Evolutionary conservation across 2,113 vertebrate species (phyloP), one percentile per base, ranked within the genome.

Genomic region (Clupea harengus): DNA sequence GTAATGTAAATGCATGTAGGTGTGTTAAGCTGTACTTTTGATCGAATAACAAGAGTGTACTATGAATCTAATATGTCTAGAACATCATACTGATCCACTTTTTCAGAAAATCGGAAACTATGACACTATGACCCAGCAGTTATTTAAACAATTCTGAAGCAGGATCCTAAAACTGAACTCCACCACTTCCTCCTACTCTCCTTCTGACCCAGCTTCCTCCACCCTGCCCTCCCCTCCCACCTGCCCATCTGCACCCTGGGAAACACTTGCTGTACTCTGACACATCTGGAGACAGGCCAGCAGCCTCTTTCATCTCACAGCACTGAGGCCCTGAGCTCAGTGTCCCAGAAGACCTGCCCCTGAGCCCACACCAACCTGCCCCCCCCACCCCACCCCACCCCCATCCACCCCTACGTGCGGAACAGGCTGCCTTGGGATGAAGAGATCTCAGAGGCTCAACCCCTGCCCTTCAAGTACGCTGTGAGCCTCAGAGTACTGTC

Each of bases 291-390:
- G 72, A 44, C 10, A 15, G 32, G 28, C 32, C 72, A 32, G 72
- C 72, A 78, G 72, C 72, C 72, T 78, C 32, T 15, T 39, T 78
- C 72, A 78, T 78, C 72, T 78, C 32, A 39, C 72, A 78, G 25
- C 13, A 32, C 67, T 13, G 67, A 75, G 67, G 28, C 28, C 39
- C 28, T 11, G 25, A 18, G 72, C 32, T 39, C 72, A 17, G 32
- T 11, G 10, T 78, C 72, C 17, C 72, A n/a, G 4, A 78, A 32
- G 72, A 39, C 17, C 39, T 39, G 32, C 28, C 72, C 32, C 72
- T 39, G 72, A 78, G 28, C 67, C 72, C 28, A 10, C 10, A 78
- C 18, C 64, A 72, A 15, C 64, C 25, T 10, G 25, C 64, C 25
- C 0, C 64, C 28, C 8, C 52, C 52, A 57, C 39, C 28, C 64